Conservation (phyloP, 2,888 invertebrate genomes). For the Phoenoteleia sp. region DNA sequence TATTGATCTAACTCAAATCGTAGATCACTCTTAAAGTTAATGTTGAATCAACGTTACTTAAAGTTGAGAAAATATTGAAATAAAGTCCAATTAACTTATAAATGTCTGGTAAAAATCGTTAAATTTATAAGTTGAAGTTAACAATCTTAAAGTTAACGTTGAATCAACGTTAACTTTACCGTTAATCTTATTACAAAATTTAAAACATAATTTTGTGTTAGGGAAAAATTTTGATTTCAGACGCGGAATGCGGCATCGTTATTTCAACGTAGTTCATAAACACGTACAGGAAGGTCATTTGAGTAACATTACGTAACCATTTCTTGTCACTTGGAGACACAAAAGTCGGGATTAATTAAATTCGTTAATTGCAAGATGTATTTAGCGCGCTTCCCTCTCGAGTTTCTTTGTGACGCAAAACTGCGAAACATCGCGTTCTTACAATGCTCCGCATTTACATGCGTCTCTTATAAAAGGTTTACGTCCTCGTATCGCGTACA, state of each 20-base stretch:
- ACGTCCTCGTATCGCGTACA: slow-evolving; percentile 13
- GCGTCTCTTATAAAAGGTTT: slow-evolving; percentile 52
- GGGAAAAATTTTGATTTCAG: neutral
- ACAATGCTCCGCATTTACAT: slow-evolving; percentile 43
- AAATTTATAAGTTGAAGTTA: too few species aligned
- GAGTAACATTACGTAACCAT: slow-evolving; percentile 82
- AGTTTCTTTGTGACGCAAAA: slow-evolving; percentile 55
- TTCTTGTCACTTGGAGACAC: slow-evolving; percentile 80
- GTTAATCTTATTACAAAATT: too few species aligned
- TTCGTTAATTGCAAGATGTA: slow-evolving; percentile 85
- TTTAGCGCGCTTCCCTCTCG: slow-evolving; percentile 77
- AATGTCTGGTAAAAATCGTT: too few species aligned
- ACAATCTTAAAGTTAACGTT: too few species aligned
- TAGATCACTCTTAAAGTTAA: too few species aligned
- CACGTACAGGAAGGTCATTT: slow-evolving; percentile 74
- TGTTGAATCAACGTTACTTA: too few species aligned
- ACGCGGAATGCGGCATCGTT: neutral
- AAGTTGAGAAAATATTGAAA: too few species aligned
- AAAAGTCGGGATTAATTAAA: slow-evolving; percentile 85
- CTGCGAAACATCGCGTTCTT: slow-evolving; percentile 46
- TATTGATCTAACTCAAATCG: too few species aligned
- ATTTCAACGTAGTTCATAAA: slow-evolving; percentile 1
- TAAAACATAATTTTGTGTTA: too few species aligned
- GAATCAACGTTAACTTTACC: too few species aligned
- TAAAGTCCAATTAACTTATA: too few species aligned